Evolutionary conservation across 1,140 invertebrate species (phyloP).

Genomic region (Rhagoletis zephyria): DNA sequence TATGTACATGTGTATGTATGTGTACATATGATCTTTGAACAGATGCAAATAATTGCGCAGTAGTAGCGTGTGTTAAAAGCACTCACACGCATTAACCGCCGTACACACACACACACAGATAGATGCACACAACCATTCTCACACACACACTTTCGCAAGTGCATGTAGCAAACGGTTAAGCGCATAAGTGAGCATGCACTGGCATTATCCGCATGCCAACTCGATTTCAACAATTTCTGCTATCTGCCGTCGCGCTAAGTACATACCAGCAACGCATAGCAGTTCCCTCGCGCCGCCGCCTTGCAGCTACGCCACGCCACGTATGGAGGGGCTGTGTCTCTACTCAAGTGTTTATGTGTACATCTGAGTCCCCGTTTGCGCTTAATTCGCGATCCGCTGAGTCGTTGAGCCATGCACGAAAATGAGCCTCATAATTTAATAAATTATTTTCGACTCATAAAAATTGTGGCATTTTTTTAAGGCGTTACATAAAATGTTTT

Average conservation of each 20-base stretch:
- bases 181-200: not conserved
- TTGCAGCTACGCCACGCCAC: too few relatives aligned
- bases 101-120: not conserved
- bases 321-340: too few relatives aligned
- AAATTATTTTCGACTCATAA: conserved; percentile 6
- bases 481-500: not conserved
- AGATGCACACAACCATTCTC: too few relatives aligned
- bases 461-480: not conserved
- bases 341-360: too few relatives aligned
- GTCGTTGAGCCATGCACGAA: not conserved
- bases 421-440: conserved; percentile 2
- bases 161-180: not conserved
- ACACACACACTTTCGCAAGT: not conserved
- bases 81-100: not conserved
- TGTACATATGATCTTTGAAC: not conserved
- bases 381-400: not conserved
- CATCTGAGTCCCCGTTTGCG: not conserved
- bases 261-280: not conserved
- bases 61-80: not conserved
- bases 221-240: conserved; percentile 3
- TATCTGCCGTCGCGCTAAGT: not conserved
- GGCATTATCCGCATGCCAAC: not conserved
- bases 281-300: not conserved
- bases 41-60: conserved; percentile 3
- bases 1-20: not conserved